phyloP scores from a whole-genome alignment of 1,140 invertebrate genomes.

The Doryteuthis pealeii region DNA sequence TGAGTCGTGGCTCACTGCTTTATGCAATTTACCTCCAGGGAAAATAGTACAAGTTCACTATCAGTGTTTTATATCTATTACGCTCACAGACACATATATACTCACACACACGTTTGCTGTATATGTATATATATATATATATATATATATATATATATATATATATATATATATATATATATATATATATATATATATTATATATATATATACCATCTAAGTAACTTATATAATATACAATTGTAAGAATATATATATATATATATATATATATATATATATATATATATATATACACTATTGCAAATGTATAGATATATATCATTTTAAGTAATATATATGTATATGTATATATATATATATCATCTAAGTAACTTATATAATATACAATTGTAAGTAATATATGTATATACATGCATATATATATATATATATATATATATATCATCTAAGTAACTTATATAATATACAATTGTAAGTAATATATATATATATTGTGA shows the following conservation, averaged over 20 bases:
- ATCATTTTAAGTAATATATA: not conserved
- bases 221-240: too few species aligned
- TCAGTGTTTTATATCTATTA: not conserved
- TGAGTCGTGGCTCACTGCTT: too few species aligned
- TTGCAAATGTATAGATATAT: not conserved
- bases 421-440: not conserved
- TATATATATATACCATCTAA: too few species aligned
- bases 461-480: too few species aligned
- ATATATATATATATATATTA: too few species aligned
- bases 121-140: not conserved
- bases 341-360: not conserved
- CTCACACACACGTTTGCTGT: not conserved
- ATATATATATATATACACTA: not conserved
- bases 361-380: too few species aligned
- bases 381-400: too few species aligned
- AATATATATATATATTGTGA: too few species aligned
- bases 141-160: too few species aligned
- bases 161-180: too few species aligned
- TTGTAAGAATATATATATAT: too few species aligned
- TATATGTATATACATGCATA: not conserved
- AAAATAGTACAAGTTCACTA: not conserved
- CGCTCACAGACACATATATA: not conserved
- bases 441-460: too few species aligned
- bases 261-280: constrained; percentile 4
- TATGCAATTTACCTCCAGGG: not conserved